Base-by-base conservation (phyloP, 2,888 invertebrate genomes). In the Acronicta alni region DNA sequence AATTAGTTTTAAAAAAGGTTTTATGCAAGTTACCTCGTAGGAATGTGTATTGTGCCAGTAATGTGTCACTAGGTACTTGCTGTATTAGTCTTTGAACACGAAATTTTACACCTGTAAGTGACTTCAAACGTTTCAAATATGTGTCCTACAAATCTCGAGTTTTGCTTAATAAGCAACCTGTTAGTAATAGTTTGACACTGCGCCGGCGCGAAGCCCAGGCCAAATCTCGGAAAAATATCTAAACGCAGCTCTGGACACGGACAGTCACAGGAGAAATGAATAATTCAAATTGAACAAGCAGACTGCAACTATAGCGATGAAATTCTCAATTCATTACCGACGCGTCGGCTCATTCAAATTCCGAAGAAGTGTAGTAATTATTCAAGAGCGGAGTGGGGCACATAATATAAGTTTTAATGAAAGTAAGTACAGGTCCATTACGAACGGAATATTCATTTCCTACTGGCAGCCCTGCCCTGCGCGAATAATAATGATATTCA, bases 391-490 rank as follows among this genome's bases (percentile, higher is more conserved):
- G 79, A 75, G 76, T 77, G 67, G 69, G 82, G 67, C 67, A 77
- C 80, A 83, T 86, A 84, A 86, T 85, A 86, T 84, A 84, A 86
- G 85, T 88, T 86, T 84, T 87, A 87, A 87, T 87, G 86, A 87
- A 87, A 86, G 86, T 87, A 87, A 84, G 82, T 84, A 84, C 80
- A 77, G 81, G 79, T 83, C 84, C 83, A 86, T 88, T 87, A 84
- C 78, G 70, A 74, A 81, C 56, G 81, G 85, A 88, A 88, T 87
- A 88, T 87, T 88, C 87, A 87, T 87, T 87, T 78, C 76, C 77
- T 75, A 79, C 77, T 77, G 77, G 79, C 73, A 71, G 60, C 70
- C 70, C 75, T 66, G 75, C 58, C 59, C 72, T 61, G 65, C 56
- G 75, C 81, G 85, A 83, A 84, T 85, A 84, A 83, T 83, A 83